Base-by-base conservation (phyloP, 2,113 vertebrate species). In the Halichoeres trimaculatus region DNA sequence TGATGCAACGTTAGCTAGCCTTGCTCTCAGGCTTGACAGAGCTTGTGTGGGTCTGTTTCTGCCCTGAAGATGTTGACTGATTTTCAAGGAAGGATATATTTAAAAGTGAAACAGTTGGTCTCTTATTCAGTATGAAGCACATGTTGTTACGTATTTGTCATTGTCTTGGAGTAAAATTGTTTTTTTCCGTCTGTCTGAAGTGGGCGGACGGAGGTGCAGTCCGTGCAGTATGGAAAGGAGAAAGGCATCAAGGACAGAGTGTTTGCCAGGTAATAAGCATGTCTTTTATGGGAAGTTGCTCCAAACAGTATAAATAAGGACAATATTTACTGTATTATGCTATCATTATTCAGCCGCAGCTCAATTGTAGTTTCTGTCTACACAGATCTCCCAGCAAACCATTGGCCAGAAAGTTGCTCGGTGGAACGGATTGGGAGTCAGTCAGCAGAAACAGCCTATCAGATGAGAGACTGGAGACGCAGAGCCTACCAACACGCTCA, bases 211-310 rank as follows among this genome's bases (percentile, higher is more conserved):
- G 98, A 99, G 89, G 96, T 96, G 57, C 98, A 99, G 77, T 99
- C 98, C 85, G 97, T 99, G 78, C 98, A 99, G 90, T 98, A 99
- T 92, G 98, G 97, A 68, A 99, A 99, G 94, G 98, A 99, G 90
- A 98, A 97, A 83, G 96, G 96, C 88, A 95, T 98, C 91, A 98
- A 98, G 92, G 96, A 98, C 90, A 90, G 98, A 77, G 95, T 98
- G 51, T 99, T 99, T 93, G 97, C 97, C 89, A 97, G 98, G 98
- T 99, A 96, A 93, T 47, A 4, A n/a, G 34, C 24, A 3, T 53
- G 3, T 52, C 3, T 45, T 10, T 57, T 5, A 52, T 23, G 23
- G 10, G 43, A 63, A 20, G 45, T 30, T 30, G 30, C 30, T 30
- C 30, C 30, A 30, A 30, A 4, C 30, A 30, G 30, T 30, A 30